A percentile compares a stretch with the other conserved stretches of the same genome.
Evolutionary conservation across 2,797 vertebrate genomes (phyloP).

Genomic region (Vultur gryphus): DNA sequence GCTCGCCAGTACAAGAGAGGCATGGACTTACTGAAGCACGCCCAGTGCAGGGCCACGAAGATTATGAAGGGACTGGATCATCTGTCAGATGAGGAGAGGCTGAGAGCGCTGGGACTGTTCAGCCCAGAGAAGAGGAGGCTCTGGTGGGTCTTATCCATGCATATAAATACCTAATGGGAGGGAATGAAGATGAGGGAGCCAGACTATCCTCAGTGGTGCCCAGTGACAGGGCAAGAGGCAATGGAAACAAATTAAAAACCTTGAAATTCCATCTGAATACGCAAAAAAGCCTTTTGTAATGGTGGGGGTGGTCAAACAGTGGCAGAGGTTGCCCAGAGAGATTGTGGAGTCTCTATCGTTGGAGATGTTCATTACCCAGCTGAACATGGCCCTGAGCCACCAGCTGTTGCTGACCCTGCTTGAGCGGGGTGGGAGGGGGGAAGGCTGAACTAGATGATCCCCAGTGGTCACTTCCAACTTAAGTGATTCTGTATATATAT

Average conservation of each 20-base stretch:
- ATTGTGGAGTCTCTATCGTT: neutral
- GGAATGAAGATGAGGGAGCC: neutral
- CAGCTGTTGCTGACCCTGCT: neutral
- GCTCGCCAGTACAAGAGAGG: rapidly evolving
- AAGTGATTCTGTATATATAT: neutral
- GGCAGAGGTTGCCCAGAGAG: neutral
- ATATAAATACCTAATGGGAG: neutral
- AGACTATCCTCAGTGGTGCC: neutral
- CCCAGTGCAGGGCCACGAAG: no score
- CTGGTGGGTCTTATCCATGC: neutral
- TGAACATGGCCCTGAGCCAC: neutral
- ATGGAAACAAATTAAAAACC: neutral
- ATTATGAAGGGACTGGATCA: neutral
- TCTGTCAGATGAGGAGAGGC: neutral
- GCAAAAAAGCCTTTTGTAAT: neutral
- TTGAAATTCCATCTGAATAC: neutral
- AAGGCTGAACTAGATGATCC: neutral
- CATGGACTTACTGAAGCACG: rapidly evolving
- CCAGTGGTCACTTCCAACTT: neutral
- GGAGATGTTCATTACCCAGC: neutral
- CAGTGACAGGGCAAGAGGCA: neutral
- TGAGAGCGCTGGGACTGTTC: neutral
- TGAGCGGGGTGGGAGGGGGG: rapidly evolving
- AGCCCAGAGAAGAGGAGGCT: neutral
- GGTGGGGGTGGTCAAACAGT: neutral